phyloP scores from a whole-genome alignment of 2,113 vertebrate species.

The Stomatorhinus ivindoensis region DNA sequence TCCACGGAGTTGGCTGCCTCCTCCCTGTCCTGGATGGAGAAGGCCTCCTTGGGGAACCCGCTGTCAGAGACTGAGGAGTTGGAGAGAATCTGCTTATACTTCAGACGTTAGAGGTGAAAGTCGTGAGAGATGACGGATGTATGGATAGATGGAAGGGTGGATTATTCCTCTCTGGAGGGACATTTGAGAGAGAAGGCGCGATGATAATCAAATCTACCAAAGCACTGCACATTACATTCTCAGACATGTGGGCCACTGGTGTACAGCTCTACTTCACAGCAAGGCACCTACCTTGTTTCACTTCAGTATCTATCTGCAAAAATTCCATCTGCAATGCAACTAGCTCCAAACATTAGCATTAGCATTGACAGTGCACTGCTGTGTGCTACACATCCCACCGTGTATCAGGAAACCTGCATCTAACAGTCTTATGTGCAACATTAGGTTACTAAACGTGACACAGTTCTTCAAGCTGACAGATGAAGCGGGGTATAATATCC shows the following conservation, averaged over 20 bases:
- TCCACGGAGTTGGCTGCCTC: conserved; percentile 49
- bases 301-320: background rate
- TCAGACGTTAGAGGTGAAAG: background rate
- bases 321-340: background rate
- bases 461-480: background rate
- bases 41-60: conserved; percentile 63
- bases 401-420: background rate
- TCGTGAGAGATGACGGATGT: background rate
- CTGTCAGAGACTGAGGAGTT: conserved; percentile 64
- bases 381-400: background rate
- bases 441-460: background rate
- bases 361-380: background rate
- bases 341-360: background rate
- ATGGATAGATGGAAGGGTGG: background rate
- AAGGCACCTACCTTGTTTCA: background rate
- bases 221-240: background rate
- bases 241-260: background rate
- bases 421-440: background rate
- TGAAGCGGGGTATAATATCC: background rate
- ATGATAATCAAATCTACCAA: background rate
- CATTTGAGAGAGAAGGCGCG: background rate
- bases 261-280: background rate
- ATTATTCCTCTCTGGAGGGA: background rate
- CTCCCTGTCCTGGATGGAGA: conserved; percentile 62
- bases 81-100: conserved; percentile 1